A percentile compares a stretch with the other conserved stretches of the same genome.
Evolutionary conservation across 2,113 vertebrate genomes (phyloP).

Genomic region (Uria lomvia): DNA sequence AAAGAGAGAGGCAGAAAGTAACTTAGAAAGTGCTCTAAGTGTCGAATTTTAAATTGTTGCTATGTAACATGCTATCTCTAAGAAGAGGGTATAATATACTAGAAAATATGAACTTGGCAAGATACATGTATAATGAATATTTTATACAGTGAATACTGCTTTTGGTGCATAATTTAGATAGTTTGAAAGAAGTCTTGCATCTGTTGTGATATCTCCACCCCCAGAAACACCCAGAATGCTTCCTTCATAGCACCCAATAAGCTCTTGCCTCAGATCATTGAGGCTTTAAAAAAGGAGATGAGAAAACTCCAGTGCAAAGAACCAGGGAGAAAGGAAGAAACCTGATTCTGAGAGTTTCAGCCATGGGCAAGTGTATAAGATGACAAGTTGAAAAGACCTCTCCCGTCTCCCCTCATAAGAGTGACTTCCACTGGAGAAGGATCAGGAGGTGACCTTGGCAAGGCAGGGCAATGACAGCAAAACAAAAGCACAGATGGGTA

Average conservation of each 20-base stretch:
- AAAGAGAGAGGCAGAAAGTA: background rate
- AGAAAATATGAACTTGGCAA: constrained; percentile 23
- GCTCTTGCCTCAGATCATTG: background rate
- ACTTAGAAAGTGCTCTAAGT: background rate
- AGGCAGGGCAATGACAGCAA: background rate
- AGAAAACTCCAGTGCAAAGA: background rate
- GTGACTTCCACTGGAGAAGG: background rate
- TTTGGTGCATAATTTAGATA: constrained; percentile 46
- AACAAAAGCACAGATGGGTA: background rate
- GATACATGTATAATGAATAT: constrained; percentile 35
- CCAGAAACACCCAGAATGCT: constrained; percentile 35
- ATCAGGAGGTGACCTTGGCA: background rate
- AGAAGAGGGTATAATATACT: background rate
- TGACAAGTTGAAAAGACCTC: background rate
- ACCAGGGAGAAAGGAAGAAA: background rate
- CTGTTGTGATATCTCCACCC: constrained; percentile 35
- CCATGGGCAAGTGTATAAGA: background rate
- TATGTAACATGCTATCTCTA: background rate
- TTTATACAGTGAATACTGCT: background rate
- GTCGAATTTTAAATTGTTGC: constrained; percentile 28
- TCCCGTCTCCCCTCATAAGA: background rate
- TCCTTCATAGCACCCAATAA: background rate
- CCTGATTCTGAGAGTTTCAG: background rate
- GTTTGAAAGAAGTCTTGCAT: constrained; percentile 40
- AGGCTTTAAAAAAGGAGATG: background rate